A percentile compares a stretch with the other conserved stretches of the same genome.
Conservation (phyloP, 2,888 invertebrate species). For the Tenthredo notha region DNA sequence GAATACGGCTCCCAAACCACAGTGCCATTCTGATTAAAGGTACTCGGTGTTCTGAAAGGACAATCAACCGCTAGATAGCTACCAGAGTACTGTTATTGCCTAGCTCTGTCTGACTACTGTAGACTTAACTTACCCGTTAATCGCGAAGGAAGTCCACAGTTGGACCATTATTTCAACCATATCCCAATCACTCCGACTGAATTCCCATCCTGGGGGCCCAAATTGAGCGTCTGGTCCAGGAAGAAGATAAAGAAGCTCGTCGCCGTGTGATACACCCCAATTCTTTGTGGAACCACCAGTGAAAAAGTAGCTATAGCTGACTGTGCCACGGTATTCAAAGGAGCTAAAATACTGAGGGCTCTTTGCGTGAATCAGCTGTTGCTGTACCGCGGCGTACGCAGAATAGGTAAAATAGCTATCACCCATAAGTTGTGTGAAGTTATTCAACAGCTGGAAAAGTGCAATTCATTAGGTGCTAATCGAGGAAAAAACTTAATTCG, state of each 20-base stretch:
- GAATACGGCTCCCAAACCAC: conserved; percentile 9
- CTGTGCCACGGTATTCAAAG: conserved; percentile 32
- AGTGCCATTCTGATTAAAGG: not conserved
- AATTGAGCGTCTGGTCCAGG: conserved; percentile 17
- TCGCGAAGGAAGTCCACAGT: conserved; percentile 22
- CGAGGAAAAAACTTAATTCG: not conserved
- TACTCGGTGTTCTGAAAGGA: not conserved
- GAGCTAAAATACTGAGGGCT: conserved; percentile 21
- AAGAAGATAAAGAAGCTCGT: conserved; percentile 16
- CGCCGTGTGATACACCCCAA: conserved; percentile 14
- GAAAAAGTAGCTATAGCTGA: conserved; percentile 33
- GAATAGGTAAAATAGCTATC: not conserved
- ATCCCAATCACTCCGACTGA: conserved; percentile 1
- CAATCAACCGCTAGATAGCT: not conserved
- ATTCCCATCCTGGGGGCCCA: not conserved
- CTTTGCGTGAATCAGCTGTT: not conserved
- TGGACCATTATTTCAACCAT: conserved; percentile 38
- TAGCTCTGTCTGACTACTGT: not conserved
- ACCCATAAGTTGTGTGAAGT: not conserved
- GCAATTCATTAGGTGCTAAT: not conserved
- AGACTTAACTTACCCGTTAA: conserved; percentile 2
- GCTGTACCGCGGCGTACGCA: not conserved
- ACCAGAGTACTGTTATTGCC: not conserved
- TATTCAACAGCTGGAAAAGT: conserved; percentile 20
- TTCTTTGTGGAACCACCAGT: conserved; percentile 13